Evolutionary conservation across 2,888 invertebrate species (phyloP).

Genomic region (Cryptocephalus moraei): DNA sequence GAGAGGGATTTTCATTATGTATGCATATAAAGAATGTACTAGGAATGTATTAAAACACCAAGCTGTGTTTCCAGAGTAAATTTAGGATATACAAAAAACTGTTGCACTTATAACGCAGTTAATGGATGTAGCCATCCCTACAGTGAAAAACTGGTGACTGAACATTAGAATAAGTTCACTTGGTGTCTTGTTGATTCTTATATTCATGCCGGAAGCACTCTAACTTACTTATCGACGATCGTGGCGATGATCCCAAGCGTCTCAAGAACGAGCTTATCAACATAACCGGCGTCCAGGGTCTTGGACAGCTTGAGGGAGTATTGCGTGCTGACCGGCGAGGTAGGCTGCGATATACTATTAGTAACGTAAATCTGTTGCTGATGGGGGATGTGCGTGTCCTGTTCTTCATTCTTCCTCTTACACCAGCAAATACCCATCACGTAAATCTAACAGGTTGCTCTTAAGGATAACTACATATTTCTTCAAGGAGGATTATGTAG

Average conservation of each 20-base stretch:
- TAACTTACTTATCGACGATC: constrained; percentile 71
- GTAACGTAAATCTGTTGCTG: constrained; percentile 16
- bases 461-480: constrained; percentile 7
- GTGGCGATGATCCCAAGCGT: constrained; percentile 71
- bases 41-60: too few relatives aligned
- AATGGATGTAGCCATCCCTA: too few relatives aligned
- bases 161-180: too few relatives aligned
- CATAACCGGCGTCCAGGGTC: constrained; percentile 38
- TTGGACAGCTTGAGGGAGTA: constrained; percentile 22
- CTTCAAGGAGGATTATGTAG: background rate
- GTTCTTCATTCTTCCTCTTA: constrained; percentile 51
- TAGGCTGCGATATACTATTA: constrained; percentile 18
- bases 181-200: too few relatives aligned
- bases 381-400: constrained; percentile 38
- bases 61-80: too few relatives aligned
- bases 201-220: too few relatives aligned
- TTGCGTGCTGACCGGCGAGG: constrained; percentile 24
- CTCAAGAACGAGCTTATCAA: constrained; percentile 70
- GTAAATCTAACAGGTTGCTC: constrained; percentile 8
- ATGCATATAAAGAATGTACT: too few relatives aligned
- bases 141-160: too few relatives aligned
- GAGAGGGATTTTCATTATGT: too few relatives aligned
- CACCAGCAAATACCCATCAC: constrained; percentile 72
- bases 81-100: too few relatives aligned
- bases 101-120: too few relatives aligned